These are phyloP conservation scores for Cordylochernes scorpioides DNA, from an alignment of 2,888 invertebrate genomes.

Conservation along the genomic window DNA sequence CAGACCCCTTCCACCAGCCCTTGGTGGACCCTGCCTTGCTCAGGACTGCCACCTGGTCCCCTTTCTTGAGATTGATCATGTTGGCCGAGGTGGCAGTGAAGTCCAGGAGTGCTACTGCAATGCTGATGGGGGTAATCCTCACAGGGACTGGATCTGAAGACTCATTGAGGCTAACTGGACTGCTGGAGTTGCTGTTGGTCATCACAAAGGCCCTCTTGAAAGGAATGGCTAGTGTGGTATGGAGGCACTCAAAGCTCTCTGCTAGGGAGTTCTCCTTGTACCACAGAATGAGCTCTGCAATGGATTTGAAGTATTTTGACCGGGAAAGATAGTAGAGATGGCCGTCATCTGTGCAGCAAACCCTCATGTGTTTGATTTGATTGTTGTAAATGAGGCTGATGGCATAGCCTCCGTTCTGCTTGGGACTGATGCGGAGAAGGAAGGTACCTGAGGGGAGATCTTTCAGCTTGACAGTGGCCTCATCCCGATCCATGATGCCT, in stretches of 20 bases:
- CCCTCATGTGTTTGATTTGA: constrained; percentile 64
- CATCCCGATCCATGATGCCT: constrained; percentile 16
- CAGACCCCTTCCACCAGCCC: constrained; percentile 98
- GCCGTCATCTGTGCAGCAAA: constrained; percentile 30
- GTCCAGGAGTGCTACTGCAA: no score
- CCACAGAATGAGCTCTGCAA: constrained; percentile 76
- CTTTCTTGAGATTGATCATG: constrained; percentile 50
- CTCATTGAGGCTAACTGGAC: no score
- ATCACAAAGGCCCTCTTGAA: no score
- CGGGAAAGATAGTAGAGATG: constrained; percentile 60
- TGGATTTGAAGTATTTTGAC: constrained; percentile 61
- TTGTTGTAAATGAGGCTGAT: constrained; percentile 16
- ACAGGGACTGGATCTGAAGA: no score
- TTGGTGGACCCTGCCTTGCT: constrained; percentile 66
- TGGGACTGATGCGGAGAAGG: constrained; percentile 17
- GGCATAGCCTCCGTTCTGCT: constrained; percentile 16
- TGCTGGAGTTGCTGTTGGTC: no score
- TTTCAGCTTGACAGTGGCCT: constrained; percentile 14
- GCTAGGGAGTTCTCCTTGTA: constrained; percentile 69
- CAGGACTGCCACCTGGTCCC: constrained; percentile 53
- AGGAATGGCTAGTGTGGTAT: constrained; percentile 22
- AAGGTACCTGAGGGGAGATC: constrained; percentile 16
- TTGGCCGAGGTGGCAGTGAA: no score
- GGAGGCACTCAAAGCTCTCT: constrained; percentile 49
- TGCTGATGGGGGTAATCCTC: no score